Evolutionary conservation across 2,888 invertebrate species (phyloP).

Genomic region (Tortrix viridana): DNA sequence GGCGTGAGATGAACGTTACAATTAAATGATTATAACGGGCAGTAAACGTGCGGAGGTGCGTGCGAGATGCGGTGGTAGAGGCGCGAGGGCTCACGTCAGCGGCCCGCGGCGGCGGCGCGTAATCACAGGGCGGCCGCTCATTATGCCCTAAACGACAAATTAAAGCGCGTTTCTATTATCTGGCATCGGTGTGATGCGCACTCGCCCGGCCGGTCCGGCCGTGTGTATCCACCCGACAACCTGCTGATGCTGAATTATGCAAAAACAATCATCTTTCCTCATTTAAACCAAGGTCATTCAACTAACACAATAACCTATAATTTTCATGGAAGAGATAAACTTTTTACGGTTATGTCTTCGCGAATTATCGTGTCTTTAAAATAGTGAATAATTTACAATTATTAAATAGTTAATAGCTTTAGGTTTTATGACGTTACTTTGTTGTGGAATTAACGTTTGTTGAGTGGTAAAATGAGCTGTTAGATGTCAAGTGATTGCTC

Average conservation of each 20-base stretch:
- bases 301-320: slow-evolving; percentile 32
- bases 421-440: slow-evolving; percentile 18
- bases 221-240: slow-evolving; percentile 54
- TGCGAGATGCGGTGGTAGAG: slow-evolving; percentile 25
- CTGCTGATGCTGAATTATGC: slow-evolving; percentile 61
- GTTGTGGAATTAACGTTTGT: not conserved
- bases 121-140: slow-evolving; percentile 85
- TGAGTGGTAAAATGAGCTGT: slow-evolving; percentile 1
- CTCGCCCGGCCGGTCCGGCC: slow-evolving; percentile 65
- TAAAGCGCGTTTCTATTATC: slow-evolving; percentile 84
- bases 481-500: not conserved
- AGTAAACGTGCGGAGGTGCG: slow-evolving; percentile 6
- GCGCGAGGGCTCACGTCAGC: slow-evolving; percentile 77
- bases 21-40: slow-evolving; percentile 7
- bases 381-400: slow-evolving; percentile 17
- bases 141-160: slow-evolving; percentile 84
- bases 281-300: slow-evolving; percentile 37
- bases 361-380: slow-evolving; percentile 23
- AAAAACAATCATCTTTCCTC: slow-evolving; percentile 54
- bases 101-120: slow-evolving; percentile 79
- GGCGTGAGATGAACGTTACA: slow-evolving; percentile 32
- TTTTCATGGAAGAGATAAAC: slow-evolving; percentile 30
- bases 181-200: slow-evolving; percentile 72
- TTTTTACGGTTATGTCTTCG: slow-evolving; percentile 36
- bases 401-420: slow-evolving; percentile 8